Base-by-base conservation (phyloP, 1,140 invertebrate genomes). In the Propsilocerus akamusi region DNA sequence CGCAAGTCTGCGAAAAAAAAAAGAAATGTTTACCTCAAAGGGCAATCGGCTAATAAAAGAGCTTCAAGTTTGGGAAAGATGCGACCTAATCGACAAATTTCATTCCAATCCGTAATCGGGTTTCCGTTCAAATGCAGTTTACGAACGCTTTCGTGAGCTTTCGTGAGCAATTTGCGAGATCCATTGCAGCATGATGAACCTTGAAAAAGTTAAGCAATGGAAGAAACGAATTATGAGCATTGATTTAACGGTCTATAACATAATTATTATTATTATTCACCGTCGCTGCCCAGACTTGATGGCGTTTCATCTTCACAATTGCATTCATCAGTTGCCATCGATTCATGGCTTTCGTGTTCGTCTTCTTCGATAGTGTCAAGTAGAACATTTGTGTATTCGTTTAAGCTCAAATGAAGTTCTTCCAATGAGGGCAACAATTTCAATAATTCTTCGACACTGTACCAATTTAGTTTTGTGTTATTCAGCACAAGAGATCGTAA, bases 331-430 rank as follows among this genome's bases (percentile, higher is more conserved):
- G 34, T 37, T 23, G 25, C 53, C 53, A 34, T 46, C 25, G 7
- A 23, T 11, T 58, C 52, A 52, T 64, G 65, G 10, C 66, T 58
- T 22, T 64, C 54, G 20, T 63, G 63, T 52, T 66, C 63, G 10
- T 58, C 58, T 60, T 61, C 37, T 63, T 66, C 46, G 58, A 59
- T 37, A 3, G 63, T 61, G 50, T 65, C 63, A 8, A 65, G 56
- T 11, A 64, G 51, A 37, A 94, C 80, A 51, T 76, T 73, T 12
- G 72, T 73, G 63, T 89, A 93, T 56, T 89, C 81, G 63, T 90
- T 90, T 11, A 93, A 70, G 55, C 88, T 92, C 52, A 95, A 65
- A 65, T 95, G 90, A 24, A 96, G 70, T 67, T 96, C 91, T 70
- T 88, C 82, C 12, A 95, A 67, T 61, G 79, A 80, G 56, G 73